Base-by-base conservation (phyloP, 2,797 vertebrate species). In the Zenarchopterus dispar region DNA sequence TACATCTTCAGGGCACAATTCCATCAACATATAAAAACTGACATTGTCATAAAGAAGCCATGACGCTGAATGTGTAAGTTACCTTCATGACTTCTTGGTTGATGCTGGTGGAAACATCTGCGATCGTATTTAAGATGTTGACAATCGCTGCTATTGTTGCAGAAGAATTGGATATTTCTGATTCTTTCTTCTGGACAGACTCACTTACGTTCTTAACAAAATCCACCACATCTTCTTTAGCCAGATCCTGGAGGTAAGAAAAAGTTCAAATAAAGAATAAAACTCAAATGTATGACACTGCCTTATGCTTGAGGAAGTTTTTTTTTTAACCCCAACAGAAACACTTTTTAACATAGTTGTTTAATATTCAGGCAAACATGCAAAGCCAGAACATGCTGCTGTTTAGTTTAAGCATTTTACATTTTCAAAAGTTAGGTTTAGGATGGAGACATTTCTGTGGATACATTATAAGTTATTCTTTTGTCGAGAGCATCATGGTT, bases 61-160 rank as follows among this genome's bases (percentile, higher is more conserved):
- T 39, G 36, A 39, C 15, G 13, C 5, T 19, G 47, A 10, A 31
- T 0, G 8, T 39, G 36, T 39, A 3, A 16, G 3, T 26, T 83
- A 92, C 92, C 70, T 17, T 0, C 70, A 93, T 90, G 15, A 80
- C 42, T 1, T 6, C 1, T 53, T 56, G 0, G 46, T 0, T 59
- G 8, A 88, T 31, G 1, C 0, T 0, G 3, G 13, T 39, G 4
- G 77, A 55, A 43, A 82, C 68, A 2, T 2, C 42, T 42, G 95
- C 93, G 61, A 97, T 9, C 13, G 7, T 81, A 8, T 48, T 23
- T 8, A 98, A 57, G 57, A 96, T 95, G 6, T n/a, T 42, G 70
- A 97, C 66, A 0, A 96, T 49, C 11, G 93, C 85, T 0, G 64
- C 70, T 49, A 97, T 58, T 52, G 92, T 91, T 67, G 79, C 85